Conservation (phyloP, 2,797 vertebrate species). For the Clarias fuscus region DNA sequence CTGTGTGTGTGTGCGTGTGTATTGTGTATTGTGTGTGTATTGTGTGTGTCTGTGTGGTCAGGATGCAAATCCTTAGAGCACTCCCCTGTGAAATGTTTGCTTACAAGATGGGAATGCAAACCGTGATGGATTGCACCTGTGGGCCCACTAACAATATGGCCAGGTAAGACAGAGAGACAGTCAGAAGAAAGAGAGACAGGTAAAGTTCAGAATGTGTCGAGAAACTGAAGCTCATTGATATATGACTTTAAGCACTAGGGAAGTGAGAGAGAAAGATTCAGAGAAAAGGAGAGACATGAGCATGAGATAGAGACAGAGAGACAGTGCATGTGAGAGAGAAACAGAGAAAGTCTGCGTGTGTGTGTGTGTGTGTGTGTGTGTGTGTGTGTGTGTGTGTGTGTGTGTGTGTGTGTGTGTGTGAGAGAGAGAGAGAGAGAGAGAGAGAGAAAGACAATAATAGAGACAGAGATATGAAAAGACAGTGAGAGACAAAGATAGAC, state of each 20-base stretch:
- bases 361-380: too few species aligned
- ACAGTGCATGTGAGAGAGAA: background rate
- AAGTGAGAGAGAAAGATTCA: background rate
- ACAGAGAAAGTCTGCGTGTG: background rate
- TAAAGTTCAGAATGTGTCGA: background rate
- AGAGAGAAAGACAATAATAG: too few species aligned
- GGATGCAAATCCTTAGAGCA: conserved; percentile 76
- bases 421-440: background rate
- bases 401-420: too few species aligned
- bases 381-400: too few species aligned
- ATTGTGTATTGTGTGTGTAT: background rate
- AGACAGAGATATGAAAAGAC: too few species aligned
- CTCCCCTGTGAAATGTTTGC: conserved; percentile 80
- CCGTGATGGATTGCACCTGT: conserved; percentile 70
- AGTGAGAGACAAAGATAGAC: background rate
- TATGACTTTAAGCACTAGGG: background rate
- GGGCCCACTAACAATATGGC: conserved; percentile 68
- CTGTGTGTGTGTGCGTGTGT: conserved; percentile 61
- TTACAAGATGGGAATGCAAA: conserved; percentile 78
- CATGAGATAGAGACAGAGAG: background rate
- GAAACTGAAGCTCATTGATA: too few species aligned
- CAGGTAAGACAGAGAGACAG: conserved; percentile 36
- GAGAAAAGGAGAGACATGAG: background rate
- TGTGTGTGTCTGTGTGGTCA: conserved; percentile 51
- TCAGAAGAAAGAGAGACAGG: background rate